Base-by-base conservation (phyloP, 2,113 vertebrate genomes). In the Tylochromis polylepis region DNA sequence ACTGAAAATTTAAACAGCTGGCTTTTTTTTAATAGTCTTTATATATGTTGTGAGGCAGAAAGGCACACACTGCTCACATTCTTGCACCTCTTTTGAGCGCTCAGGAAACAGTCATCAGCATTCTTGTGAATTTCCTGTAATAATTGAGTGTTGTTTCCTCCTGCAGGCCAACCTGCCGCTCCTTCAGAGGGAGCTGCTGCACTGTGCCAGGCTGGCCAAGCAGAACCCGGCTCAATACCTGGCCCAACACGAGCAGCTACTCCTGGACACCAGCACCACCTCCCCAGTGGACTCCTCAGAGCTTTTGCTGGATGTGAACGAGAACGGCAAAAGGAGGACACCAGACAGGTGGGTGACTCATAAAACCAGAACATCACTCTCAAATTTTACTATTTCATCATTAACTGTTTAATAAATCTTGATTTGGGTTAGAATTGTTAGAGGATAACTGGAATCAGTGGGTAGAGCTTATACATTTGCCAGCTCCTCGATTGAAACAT, bases 161-260 rank as follows among this genome's bases (percentile, higher is more conserved):
- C 78, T 79, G 0, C 90, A 99, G 98, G 98, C 98, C 88, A 99
- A 98, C 96, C 96, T 99, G 93, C 99, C 99, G 0, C 93, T 99
- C 91, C 97, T 99, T 89, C 99, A 99, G 97, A 95, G 98, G 5
- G 99, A 99, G 91, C 97, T 99, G 89, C 96, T 99, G 83, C 98
- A 99, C 96, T 99, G 98, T 0, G 98, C 99, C 90, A 97, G 98
- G 81, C 96, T 99, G 93, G 98, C 99, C 93, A 99, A 99, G 96
- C 98, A 99, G 97, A 99, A 96, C 67, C 98, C 98, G 0, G 98
- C 98, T 56, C 99, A 99, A 95, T 99, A 99, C 96, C 96, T 99
- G 96, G 98, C 98, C 27, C 98, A 99, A 94, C 98, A 99, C 0
- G 98, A 99, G 95, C 98, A 99, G 95, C 97, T 99, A 75, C 97